Conservation (phyloP, 2,888 invertebrate genomes). For the Macrosiphum euphorbiae region DNA sequence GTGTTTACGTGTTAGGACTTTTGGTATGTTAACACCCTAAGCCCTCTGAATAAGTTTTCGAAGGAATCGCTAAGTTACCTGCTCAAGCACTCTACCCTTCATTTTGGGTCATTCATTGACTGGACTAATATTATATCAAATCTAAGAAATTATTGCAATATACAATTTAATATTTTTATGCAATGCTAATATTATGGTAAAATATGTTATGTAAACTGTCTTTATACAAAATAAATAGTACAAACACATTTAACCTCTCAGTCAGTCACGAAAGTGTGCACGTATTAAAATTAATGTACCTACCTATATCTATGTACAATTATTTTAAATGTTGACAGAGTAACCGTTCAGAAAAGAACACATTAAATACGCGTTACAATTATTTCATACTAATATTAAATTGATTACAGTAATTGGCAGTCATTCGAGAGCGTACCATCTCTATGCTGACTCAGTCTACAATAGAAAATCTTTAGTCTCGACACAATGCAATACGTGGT, state of each 20-base stretch:
- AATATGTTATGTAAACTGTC: background rate
- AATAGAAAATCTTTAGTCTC: conserved; percentile 66
- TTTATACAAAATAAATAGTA: background rate
- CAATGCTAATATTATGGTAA: background rate
- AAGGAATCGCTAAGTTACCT: no score
- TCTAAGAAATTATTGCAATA: background rate
- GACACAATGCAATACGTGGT: conserved; percentile 66
- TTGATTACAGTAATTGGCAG: conserved; percentile 67
- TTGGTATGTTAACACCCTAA: no score
- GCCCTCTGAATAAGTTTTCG: no score
- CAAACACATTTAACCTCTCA: background rate
- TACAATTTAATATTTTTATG: background rate
- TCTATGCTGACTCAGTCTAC: conserved; percentile 68
- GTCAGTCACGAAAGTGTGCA: background rate
- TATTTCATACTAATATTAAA: background rate
- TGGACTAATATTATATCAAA: no score
- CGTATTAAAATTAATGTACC: background rate
- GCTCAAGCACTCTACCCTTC: no score
- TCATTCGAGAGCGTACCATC: conserved; percentile 67
- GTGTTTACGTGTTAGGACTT: no score
- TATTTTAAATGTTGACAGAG: background rate
- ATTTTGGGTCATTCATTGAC: no score
- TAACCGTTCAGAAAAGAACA: background rate
- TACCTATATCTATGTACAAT: background rate
- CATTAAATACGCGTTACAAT: no score